Base-by-base conservation (phyloP, 2,113 vertebrate species). In the Phycodurus eques region DNA sequence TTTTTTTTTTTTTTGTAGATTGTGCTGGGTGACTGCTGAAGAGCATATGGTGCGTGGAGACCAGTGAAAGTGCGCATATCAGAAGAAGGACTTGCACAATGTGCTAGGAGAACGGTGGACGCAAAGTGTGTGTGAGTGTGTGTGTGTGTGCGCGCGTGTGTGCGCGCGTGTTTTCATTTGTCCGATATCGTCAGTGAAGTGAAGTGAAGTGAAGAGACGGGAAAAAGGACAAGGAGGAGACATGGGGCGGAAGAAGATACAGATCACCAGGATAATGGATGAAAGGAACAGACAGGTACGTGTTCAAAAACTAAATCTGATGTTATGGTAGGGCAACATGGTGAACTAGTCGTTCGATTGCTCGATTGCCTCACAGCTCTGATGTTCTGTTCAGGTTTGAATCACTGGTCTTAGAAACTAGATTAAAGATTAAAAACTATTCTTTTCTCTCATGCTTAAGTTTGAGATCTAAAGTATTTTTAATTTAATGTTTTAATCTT, bases 241-340 rank as follows among this genome's bases (percentile, higher is more conserved):
- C 64, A 99, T 99, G 97, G 97, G 98, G 92, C 94, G 97, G 82
- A 99, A 98, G 94, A 99, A 99, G 96, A 99, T 99, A 93, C 96
- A 98, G 91, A 99, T 99, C 91, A 98, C 96, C 42, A 93, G 98
- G 92, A 99, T 99, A 93, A 97, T 98, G 96, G 98, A 99, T 75
- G 98, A 99, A 89, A 94, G 97, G 92, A 99, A 99, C 93, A 94
- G 97, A 68, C 97, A 99, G 97, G 98, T 99, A 90, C 59, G 17
- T 17, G 10, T 31, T 31, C 3, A 31, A 33, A 35, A 35, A 35
- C 31, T 61, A 35, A 15, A 61, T 35, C 31, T 61, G 8, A 61
- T 17, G 56, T 11, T 59, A 59, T 22, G 3, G 12, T 31, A 15
- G 22, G 22, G 1, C 56, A 31, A 4, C 12, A 6, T 5, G 8